These are phyloP conservation scores for Pelodytes ibericus DNA, from an alignment of 2,797 vertebrate genomes.

Conservation along the genomic window DNA sequence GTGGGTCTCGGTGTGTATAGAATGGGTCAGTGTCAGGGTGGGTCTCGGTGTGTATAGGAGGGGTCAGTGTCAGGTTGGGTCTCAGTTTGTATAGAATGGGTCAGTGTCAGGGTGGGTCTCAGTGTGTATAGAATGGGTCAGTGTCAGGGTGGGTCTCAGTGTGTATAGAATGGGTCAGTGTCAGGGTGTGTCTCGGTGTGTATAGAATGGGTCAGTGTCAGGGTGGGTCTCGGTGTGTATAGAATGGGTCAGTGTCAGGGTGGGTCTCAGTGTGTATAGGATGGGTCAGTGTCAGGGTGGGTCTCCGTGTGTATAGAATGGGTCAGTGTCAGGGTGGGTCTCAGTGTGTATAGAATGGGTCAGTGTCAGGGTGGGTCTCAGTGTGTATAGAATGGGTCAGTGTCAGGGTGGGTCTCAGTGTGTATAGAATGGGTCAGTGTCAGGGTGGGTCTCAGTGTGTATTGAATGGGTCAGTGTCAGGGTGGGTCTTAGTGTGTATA, in stretches of 20 bases:
- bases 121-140: background rate
- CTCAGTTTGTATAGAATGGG: too few relatives aligned
- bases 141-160: background rate
- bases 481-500: background rate
- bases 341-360: background rate
- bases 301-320: background rate
- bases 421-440: background rate
- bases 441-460: background rate
- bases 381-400: background rate
- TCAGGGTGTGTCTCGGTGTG: background rate
- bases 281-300: background rate
- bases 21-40: too few relatives aligned
- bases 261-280: background rate
- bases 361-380: background rate
- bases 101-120: too few relatives aligned
- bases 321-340: background rate
- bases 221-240: background rate
- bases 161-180: background rate
- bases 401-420: background rate
- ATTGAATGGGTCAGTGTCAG: background rate
- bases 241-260: background rate
- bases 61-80: too few relatives aligned
- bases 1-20: too few relatives aligned
- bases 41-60: too few relatives aligned
- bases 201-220: background rate